A percentile compares a stretch with the other conserved stretches of the same genome.
phyloP scores from a whole-genome alignment of 2,113 vertebrate species.

The Gadus chalcogrammus region DNA sequence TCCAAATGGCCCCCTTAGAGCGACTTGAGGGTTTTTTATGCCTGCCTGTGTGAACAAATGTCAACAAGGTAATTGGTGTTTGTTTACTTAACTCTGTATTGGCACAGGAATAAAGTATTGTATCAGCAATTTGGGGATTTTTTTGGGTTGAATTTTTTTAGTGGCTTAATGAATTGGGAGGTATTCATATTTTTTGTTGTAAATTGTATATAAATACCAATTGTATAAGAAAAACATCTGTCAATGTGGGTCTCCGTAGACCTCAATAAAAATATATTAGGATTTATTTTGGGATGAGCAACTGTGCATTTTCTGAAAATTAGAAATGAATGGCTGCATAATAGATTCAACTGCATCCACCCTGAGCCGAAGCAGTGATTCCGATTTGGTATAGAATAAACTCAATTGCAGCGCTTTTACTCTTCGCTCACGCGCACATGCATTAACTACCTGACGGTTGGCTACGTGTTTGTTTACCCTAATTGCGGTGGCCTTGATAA shows the following conservation, averaged over 20 bases:
- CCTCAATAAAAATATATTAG: too few relatives aligned
- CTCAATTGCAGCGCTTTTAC: not conserved
- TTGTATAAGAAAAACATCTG: too few relatives aligned
- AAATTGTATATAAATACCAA: too few relatives aligned
- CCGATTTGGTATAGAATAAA: not conserved
- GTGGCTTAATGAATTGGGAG: too few relatives aligned
- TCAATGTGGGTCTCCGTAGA: too few relatives aligned
- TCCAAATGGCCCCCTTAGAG: conserved; percentile 18
- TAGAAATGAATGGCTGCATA: not conserved
- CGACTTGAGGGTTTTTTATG: not conserved
- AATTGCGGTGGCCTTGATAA: conserved; percentile 43
- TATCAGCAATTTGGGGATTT: too few relatives aligned
- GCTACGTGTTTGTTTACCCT: conserved; percentile 29
- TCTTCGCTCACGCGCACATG: not conserved
- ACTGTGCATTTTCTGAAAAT: not conserved
- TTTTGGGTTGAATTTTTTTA: too few relatives aligned
- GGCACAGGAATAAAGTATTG: too few relatives aligned
- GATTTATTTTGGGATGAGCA: too few relatives aligned
- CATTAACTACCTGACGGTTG: not conserved
- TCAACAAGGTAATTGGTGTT: too few relatives aligned
- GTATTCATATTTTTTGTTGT: too few relatives aligned
- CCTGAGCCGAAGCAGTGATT: not conserved
- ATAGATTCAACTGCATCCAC: not conserved
- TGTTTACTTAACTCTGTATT: too few relatives aligned
- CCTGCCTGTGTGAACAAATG: not conserved